Conservation (phyloP, 2,113 vertebrate genomes). For the Protobothrops flavoviridis region DNA sequence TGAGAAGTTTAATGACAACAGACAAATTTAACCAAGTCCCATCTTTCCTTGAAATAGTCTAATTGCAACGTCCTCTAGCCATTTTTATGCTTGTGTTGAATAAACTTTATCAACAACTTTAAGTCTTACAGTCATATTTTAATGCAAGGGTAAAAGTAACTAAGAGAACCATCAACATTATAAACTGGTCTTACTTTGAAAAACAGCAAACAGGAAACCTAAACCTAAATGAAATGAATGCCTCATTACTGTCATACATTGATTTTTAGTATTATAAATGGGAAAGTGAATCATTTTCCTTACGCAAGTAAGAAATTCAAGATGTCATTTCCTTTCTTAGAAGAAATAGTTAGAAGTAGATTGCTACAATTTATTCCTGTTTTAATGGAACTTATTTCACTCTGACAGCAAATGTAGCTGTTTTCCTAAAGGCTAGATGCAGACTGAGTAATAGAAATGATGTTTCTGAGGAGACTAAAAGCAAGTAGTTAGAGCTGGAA, state of each 20-base stretch:
- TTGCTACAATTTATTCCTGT: constrained; percentile 51
- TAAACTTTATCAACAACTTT: constrained; percentile 56
- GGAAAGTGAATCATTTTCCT: constrained; percentile 69
- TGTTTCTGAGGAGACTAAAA: constrained; percentile 16
- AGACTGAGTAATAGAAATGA: not conserved
- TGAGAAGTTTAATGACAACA: not conserved
- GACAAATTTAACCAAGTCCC: not conserved
- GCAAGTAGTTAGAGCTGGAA: constrained; percentile 3
- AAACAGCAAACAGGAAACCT: constrained; percentile 59
- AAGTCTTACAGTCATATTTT: constrained; percentile 61
- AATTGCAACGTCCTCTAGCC: not conserved
- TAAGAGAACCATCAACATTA: constrained; percentile 75
- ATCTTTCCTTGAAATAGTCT: not conserved
- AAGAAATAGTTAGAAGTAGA: constrained; percentile 60
- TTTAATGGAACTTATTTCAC: constrained; percentile 57
- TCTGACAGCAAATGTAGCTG: constrained; percentile 38
- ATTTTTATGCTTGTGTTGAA: not conserved
- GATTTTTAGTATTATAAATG: constrained; percentile 68
- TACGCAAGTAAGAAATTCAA: constrained; percentile 65
- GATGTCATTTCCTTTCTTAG: constrained; percentile 59
- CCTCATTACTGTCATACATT: constrained; percentile 70
- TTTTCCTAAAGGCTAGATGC: constrained; percentile 39
- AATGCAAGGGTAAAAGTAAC: constrained; percentile 64
- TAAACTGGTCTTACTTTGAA: constrained; percentile 73
- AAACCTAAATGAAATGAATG: constrained; percentile 70